These are phyloP conservation scores for Chaetura pelagica DNA, from an alignment of 2,113 vertebrate genomes.

Conservation along the genomic window DNA sequence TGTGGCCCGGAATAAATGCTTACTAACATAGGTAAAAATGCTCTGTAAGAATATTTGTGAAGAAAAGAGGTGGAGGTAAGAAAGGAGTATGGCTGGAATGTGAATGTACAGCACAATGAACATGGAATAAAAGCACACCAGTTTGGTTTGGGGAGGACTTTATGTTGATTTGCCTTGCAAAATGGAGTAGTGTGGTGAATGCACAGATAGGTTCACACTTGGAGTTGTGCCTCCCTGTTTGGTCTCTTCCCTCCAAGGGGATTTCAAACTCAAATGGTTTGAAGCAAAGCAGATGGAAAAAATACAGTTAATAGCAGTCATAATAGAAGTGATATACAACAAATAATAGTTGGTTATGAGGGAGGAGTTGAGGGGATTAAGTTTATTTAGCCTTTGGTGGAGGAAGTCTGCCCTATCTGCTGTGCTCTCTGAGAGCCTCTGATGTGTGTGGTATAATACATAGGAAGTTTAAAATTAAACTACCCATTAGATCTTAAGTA, in stretches of 20 bases:
- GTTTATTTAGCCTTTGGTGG: not conserved
- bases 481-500: not conserved
- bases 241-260: not conserved
- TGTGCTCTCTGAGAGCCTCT: not conserved
- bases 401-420: not conserved
- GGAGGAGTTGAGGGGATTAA: not conserved
- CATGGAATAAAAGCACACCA: not conserved
- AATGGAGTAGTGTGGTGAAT: not conserved
- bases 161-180: not conserved
- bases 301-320: not conserved
- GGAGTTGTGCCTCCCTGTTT: not conserved
- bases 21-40: not conserved
- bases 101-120: not conserved
- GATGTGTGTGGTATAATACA: fast-evolving
- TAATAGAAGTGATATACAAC: not conserved
- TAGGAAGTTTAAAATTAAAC: not conserved
- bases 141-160: not conserved
- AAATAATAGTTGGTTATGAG: not conserved
- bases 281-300: not conserved
- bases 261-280: not conserved
- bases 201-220: fast-evolving
- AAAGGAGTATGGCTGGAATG: not conserved
- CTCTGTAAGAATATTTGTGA: constrained; percentile 1
- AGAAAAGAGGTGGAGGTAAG: not conserved
- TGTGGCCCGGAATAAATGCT: not conserved